Conservation (phyloP, 2,797 vertebrate species). For the Oreortyx pictus region DNA sequence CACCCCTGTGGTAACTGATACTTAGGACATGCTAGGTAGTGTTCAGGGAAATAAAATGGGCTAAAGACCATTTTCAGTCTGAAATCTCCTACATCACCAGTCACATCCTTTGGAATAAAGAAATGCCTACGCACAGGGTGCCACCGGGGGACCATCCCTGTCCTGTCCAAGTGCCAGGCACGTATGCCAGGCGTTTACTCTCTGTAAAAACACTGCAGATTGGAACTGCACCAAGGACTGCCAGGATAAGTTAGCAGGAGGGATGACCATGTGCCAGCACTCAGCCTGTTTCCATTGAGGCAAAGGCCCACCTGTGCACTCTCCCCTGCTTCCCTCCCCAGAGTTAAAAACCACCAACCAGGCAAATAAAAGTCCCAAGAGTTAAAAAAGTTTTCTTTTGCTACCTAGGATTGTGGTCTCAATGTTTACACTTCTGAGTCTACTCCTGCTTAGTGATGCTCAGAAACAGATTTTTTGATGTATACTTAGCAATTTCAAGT, state of each 20-base stretch:
- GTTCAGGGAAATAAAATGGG: not conserved
- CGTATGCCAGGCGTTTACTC: not conserved
- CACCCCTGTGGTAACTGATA: not conserved
- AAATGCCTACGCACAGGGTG: not conserved
- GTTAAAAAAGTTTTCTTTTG: not conserved
- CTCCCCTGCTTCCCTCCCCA: not conserved
- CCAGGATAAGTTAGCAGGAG: not conserved
- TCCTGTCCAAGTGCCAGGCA: rapidly evolving
- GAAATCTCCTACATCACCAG: not conserved
- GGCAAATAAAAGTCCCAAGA: not conserved
- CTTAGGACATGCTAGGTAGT: not conserved
- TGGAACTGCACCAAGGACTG: not conserved
- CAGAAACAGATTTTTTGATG: not conserved
- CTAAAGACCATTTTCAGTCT: not conserved
- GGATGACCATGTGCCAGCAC: not conserved
- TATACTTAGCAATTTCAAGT: not conserved
- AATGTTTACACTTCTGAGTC: not conserved
- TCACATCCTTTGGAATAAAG: not conserved
- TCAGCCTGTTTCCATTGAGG: not conserved
- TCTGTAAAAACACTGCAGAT: not conserved
- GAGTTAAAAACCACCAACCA: not conserved
- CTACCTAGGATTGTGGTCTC: not conserved
- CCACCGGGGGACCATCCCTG: not conserved
- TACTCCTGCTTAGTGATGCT: not conserved
- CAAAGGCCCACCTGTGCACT: not conserved